A percentile compares a stretch with the other conserved stretches of the same genome.
Conservation (phyloP, 2,797 vertebrate genomes). For the Pangasius sanitwongsei region DNA sequence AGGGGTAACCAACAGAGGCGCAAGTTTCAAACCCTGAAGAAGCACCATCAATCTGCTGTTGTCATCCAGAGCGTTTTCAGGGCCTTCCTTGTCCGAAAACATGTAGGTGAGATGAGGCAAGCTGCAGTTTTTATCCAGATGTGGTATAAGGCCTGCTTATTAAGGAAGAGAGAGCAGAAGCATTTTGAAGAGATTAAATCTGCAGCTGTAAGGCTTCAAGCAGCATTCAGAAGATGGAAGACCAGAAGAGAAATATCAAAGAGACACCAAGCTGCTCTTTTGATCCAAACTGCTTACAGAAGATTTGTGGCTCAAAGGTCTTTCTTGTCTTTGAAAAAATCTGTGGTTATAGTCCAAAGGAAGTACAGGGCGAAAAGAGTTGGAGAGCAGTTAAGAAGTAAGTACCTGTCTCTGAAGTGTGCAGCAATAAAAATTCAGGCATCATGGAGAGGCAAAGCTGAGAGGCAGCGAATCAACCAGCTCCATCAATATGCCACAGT, state of each 20-base stretch:
- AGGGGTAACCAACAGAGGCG: slow-evolving; percentile 67
- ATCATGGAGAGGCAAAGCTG: slow-evolving; percentile 77
- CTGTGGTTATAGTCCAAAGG: slow-evolving; percentile 74
- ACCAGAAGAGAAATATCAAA: slow-evolving; percentile 69
- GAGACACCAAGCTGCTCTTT: slow-evolving; percentile 68
- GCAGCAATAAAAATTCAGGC: slow-evolving; percentile 77
- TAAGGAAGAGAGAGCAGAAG: slow-evolving; percentile 61
- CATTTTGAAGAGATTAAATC: slow-evolving; percentile 69
- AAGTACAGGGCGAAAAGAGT: slow-evolving; percentile 72
- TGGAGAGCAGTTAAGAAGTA: slow-evolving; percentile 63
- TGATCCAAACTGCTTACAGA: slow-evolving; percentile 82
- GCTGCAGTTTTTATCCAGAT: slow-evolving; percentile 80
- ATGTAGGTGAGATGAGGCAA: slow-evolving; percentile 61
- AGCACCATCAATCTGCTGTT: slow-evolving; percentile 70
- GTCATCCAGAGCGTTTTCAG: slow-evolving; percentile 84
- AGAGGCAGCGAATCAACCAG: slow-evolving; percentile 68
- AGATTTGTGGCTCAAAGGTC: slow-evolving; percentile 64
- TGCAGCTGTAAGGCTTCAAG: slow-evolving; percentile 78
- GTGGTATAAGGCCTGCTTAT: slow-evolving; percentile 75
- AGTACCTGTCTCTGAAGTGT: slow-evolving; percentile 64
- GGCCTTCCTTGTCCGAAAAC: slow-evolving; percentile 67
- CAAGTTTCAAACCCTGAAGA: slow-evolving; percentile 60
- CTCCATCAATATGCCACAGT: slow-evolving; percentile 68
- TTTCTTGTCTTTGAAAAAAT: slow-evolving; percentile 65
- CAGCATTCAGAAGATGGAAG: slow-evolving; percentile 76